Evolutionary conservation across 1,140 invertebrate genomes (phyloP).

Genomic region (Danaus melanippus): DNA sequence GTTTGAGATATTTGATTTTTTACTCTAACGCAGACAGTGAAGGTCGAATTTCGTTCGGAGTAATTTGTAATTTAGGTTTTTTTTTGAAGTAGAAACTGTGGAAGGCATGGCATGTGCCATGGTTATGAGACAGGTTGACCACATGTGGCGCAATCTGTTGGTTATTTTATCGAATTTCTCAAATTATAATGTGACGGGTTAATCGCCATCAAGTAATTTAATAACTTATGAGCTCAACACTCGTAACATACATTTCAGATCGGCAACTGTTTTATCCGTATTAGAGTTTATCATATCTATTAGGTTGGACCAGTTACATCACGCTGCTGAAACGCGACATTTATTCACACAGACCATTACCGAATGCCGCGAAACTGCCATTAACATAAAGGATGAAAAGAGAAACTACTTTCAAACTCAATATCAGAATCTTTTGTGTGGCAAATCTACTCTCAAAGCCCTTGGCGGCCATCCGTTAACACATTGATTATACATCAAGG

Average conservation of each 20-base stretch:
- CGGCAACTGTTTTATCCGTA: no score
- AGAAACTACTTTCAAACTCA: slow-evolving; percentile 68
- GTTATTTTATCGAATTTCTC: slow-evolving; percentile 54
- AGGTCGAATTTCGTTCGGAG: slow-evolving; percentile 14
- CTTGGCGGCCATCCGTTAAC: slow-evolving; percentile 65
- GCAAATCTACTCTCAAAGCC: slow-evolving; percentile 64
- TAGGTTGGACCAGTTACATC: no score
- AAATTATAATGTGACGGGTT: slow-evolving; percentile 58
- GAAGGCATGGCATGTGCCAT: slow-evolving; percentile 66
- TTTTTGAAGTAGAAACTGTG: slow-evolving; percentile 51
- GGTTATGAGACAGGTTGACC: slow-evolving; percentile 68
- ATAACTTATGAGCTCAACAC: slow-evolving; percentile 37
- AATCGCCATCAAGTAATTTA: slow-evolving; percentile 45
- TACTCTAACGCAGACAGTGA: slow-evolving; percentile 9
- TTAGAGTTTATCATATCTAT: no score
- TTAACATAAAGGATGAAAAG: slow-evolving; percentile 66
- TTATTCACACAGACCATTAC: slow-evolving; percentile 59
- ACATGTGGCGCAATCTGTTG: slow-evolving; percentile 65
- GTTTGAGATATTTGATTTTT: slow-evolving; percentile 13
- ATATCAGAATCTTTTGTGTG: slow-evolving; percentile 68
- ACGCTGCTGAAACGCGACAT: slow-evolving; percentile 38
- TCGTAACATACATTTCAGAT: background rate
- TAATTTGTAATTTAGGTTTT: slow-evolving; percentile 29
- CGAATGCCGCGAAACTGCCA: slow-evolving; percentile 55
- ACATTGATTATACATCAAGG: slow-evolving; percentile 71